phyloP scores from a whole-genome alignment of 1,140 invertebrate genomes.

The Drosophila murphyi region DNA sequence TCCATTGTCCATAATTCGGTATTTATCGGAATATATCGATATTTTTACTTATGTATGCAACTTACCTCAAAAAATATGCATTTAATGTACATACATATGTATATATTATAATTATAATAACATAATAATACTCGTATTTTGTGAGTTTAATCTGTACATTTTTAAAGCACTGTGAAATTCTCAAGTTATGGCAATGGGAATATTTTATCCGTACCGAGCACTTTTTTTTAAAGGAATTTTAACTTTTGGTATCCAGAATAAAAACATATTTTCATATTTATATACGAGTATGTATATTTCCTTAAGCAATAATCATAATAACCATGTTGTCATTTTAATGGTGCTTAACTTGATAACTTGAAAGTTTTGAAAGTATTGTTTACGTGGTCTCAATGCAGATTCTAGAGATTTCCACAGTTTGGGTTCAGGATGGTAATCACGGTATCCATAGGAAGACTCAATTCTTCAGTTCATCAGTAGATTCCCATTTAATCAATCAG shows the following conservation, averaged over 20 bases:
- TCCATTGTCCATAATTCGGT: slow-evolving; percentile 10
- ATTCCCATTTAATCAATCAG: neutral
- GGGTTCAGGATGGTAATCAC: neutral
- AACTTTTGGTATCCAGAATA: neutral
- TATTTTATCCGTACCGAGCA: no score
- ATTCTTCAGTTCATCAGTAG: neutral
- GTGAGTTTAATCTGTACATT: no score
- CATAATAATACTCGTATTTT: no score
- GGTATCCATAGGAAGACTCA: neutral
- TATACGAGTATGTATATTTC: slow-evolving; percentile 43
- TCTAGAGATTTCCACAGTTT: neutral
- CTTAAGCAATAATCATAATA: slow-evolving; percentile 40
- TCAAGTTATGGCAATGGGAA: no score
- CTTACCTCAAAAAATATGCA: no score
- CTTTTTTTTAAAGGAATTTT: neutral
- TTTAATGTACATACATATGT: no score
- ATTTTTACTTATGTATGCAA: neutral
- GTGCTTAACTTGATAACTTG: slow-evolving; percentile 22
- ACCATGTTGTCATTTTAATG: slow-evolving; percentile 32
- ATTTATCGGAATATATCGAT: slow-evolving; percentile 15
- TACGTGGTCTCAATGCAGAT: neutral
- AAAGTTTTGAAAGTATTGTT: slow-evolving; percentile 19
- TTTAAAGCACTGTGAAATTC: no score
- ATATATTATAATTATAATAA: no score
- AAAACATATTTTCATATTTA: slow-evolving; percentile 17